These are phyloP conservation scores for Phoxinus phoxinus DNA, from an alignment of 2,113 vertebrate genomes.

Conservation along the genomic window DNA sequence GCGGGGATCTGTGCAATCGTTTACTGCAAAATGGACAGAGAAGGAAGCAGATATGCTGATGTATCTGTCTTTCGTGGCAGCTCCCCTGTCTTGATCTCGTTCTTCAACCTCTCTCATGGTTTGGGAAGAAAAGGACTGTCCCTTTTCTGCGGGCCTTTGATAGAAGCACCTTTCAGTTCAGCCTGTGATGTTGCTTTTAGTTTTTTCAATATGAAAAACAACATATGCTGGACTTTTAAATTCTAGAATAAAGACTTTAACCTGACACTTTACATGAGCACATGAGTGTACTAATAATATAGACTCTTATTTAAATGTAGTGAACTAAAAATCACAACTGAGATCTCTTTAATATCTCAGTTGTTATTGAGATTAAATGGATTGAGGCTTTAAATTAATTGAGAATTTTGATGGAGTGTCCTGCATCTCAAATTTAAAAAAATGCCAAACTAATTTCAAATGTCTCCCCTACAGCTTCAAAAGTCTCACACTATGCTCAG, in stretches of 20 bases:
- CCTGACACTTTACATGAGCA: neutral
- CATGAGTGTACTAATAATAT: neutral
- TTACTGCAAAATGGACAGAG: slow-evolving; percentile 37
- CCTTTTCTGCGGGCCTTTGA: neutral
- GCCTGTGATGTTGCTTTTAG: neutral
- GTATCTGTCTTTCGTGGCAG: slow-evolving; percentile 40
- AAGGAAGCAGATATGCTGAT: slow-evolving; percentile 34
- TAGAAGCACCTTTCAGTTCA: slow-evolving; percentile 24
- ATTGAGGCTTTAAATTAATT: neutral
- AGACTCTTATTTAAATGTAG: neutral
- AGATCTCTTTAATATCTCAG: neutral
- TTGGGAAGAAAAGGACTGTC: slow-evolving; percentile 18
- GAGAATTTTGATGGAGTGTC: neutral
- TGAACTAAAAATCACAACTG: slow-evolving; percentile 1
- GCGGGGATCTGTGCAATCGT: slow-evolving; percentile 44
- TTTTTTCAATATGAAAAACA: neutral
- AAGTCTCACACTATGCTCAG: neutral
- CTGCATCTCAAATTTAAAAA: neutral
- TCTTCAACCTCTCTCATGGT: neutral
- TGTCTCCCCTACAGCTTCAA: neutral
- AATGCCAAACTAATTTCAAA: neutral
- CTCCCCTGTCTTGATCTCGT: slow-evolving; percentile 25
- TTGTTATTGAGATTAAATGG: neutral
- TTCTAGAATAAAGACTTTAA: neutral
- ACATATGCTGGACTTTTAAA: neutral